Evolutionary conservation across 2,888 invertebrate species (phyloP).

Genomic region (Scaptomyza cyrtandrae): DNA sequence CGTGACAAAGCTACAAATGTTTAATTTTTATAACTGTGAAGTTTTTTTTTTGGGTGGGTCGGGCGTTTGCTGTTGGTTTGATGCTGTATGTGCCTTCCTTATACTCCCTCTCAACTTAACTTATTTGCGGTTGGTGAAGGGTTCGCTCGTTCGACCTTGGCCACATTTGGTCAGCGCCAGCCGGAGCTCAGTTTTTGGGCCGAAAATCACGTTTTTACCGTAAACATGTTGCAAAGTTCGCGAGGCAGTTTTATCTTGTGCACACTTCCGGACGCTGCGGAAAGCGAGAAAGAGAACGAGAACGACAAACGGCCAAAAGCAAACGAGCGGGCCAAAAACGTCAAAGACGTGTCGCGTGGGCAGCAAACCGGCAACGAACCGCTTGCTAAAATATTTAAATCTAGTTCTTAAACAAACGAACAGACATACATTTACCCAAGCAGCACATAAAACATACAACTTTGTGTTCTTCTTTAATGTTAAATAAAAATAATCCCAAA

Average conservation of each 20-base stretch:
- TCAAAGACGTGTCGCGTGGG: slow-evolving; percentile 67
- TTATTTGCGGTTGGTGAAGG: slow-evolving; percentile 76
- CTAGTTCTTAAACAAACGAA: slow-evolving; percentile 43
- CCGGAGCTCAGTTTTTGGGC: slow-evolving; percentile 60
- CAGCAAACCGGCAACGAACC: slow-evolving; percentile 7
- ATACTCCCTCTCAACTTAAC: slow-evolving; percentile 60
- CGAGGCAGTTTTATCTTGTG: slow-evolving; percentile 72
- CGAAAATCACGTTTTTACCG: slow-evolving; percentile 80
- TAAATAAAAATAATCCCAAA: slow-evolving; percentile 1
- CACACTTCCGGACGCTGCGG: slow-evolving; percentile 49
- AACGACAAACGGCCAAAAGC: slow-evolving; percentile 29
- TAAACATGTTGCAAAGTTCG: slow-evolving; percentile 80
- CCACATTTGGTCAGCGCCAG: slow-evolving; percentile 71
- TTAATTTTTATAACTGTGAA: slow-evolving; percentile 73
- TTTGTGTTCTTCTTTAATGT: slow-evolving; percentile 12
- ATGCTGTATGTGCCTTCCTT: slow-evolving; percentile 23
- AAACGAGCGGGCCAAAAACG: slow-evolving; percentile 66
- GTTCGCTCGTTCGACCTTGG: slow-evolving; percentile 52
- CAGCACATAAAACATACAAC: slow-evolving; percentile 33
- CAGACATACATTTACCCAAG: slow-evolving; percentile 11
- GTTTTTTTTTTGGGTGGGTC: background rate
- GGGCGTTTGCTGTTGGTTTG: background rate
- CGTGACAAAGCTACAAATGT: slow-evolving; percentile 81
- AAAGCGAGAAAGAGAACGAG: slow-evolving; percentile 1
- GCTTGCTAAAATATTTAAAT: slow-evolving; percentile 71